Base-by-base conservation (phyloP, 2,113 vertebrate genomes). In the Tauraco erythrolophus region DNA sequence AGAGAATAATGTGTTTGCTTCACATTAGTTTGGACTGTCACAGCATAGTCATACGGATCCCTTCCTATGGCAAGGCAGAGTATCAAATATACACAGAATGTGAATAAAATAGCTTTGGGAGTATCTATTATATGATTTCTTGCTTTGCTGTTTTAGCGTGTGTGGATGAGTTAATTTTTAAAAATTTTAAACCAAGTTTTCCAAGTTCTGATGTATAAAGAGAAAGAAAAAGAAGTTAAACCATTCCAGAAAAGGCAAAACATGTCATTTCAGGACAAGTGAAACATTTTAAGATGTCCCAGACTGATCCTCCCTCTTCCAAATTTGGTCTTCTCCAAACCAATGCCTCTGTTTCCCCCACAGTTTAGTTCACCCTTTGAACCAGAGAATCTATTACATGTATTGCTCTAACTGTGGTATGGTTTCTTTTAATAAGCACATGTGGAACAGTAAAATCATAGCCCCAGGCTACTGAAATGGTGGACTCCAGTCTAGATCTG, bases 341-440 rank as follows among this genome's bases (percentile, higher is more conserved):
- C 88, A 75, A 8, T 84, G 56, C 6, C 7, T 19, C 33, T 43
- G 69, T 92, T 10, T 23, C 74, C 48, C 30, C 25, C 69, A 48
- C 64, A 83, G n/a, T 90, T 57, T 25, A 57, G 10, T 69, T 96
- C 84, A 93, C 89, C 50, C 78, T 92, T 75, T 72, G 92, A 88
- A 88, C 84, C 88, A 90, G 75, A 85, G 75, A 96, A 83, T 72
- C 45, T 70, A 77, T 69, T 96, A 72, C 62, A 46, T 46, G 28
- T 61, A 85, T 61, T 88, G 58, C 70, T 90, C 62, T 95, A 69
- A 77, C 92, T 96, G 79, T 60, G 75, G 80, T 31, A 93, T 82
- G 76, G 69, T 91, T 95, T 95, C 72, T 92, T 91, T 95, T 92
- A 94, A 95, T 85, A 69, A 91, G 87, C 86, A 92, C 81, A 79